Percentiles rank a stretch among this genome's conserved stretches.
These are phyloP conservation scores for Nomia melanderi DNA, from an alignment of 1,140 invertebrate genomes.

Conservation along the genomic window DNA sequence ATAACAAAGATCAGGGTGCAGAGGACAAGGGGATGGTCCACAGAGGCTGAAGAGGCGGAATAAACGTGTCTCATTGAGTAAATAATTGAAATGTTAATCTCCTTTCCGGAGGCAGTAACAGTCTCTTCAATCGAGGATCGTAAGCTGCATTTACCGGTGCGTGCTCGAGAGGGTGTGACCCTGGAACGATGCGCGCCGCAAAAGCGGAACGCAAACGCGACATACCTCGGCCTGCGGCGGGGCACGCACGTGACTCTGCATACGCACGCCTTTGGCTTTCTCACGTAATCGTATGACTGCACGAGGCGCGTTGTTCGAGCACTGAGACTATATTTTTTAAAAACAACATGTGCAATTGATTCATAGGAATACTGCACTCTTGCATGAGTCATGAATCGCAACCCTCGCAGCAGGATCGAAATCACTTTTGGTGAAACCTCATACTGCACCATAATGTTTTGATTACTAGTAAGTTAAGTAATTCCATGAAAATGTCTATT, in stretches of 20 bases:
- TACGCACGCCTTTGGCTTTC: slow-evolving; percentile 27
- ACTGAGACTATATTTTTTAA: background rate
- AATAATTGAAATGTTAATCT: slow-evolving; percentile 81
- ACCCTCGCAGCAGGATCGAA: too few species aligned
- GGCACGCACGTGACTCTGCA: slow-evolving; percentile 76
- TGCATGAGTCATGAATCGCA: too few species aligned
- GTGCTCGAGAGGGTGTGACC: slow-evolving; percentile 69
- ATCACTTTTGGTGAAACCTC: too few species aligned
- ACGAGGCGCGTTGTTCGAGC: too few species aligned
- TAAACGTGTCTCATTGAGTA: slow-evolving; percentile 70
- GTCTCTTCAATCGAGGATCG: slow-evolving; percentile 71
- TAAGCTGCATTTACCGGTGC: slow-evolving; percentile 44
- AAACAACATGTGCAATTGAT: too few species aligned
- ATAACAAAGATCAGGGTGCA: background rate
- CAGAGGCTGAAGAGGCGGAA: background rate
- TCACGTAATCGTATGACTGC: background rate
- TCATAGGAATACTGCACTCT: too few species aligned
- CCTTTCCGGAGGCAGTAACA: slow-evolving; percentile 69
- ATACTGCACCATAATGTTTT: too few species aligned
- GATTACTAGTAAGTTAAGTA: too few species aligned
- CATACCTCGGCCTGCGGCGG: slow-evolving; percentile 62
- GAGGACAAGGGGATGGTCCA: too few species aligned
- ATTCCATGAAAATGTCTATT: too few species aligned
- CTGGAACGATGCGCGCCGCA: slow-evolving; percentile 68
- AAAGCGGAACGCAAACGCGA: slow-evolving; percentile 69